Evolutionary conservation across 1,140 invertebrate genomes (phyloP).

Genomic region (Cydia splendana): DNA sequence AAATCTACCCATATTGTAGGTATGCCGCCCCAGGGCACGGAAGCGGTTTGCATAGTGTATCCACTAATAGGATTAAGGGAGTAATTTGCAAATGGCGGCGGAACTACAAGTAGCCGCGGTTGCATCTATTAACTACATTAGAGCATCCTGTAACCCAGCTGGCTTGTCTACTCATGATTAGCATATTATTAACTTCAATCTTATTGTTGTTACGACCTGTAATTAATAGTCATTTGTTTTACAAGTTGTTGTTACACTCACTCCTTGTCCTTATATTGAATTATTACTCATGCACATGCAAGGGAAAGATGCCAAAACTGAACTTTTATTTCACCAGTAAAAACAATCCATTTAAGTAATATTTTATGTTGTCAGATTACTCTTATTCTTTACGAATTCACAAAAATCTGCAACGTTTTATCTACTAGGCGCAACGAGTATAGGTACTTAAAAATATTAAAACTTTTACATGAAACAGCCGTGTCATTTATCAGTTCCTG

Average conservation of each 20-base stretch:
- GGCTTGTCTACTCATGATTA: background rate
- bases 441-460: constrained; percentile 12
- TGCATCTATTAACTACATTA: background rate
- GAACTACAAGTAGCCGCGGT: background rate
- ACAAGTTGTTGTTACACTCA: too few relatives aligned
- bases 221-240: too few relatives aligned
- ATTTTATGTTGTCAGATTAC: background rate
- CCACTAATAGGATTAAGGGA: background rate
- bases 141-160: background rate
- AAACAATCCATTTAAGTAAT: background rate
- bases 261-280: too few relatives aligned
- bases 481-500: background rate
- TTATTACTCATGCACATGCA: too few relatives aligned
- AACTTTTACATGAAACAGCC: constrained; percentile 7
- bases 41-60: background rate
- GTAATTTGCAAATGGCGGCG: constrained; percentile 2
- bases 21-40: too few relatives aligned
- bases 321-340: background rate
- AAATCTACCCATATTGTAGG: too few relatives aligned
- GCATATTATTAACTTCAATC: too few relatives aligned
- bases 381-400: background rate
- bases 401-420: background rate
- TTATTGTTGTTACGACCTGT: too few relatives aligned
- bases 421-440: background rate
- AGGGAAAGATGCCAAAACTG: too few relatives aligned